These are phyloP conservation scores for Isichthys henryi DNA, from an alignment of 2,113 vertebrate species.

Conservation along the genomic window DNA sequence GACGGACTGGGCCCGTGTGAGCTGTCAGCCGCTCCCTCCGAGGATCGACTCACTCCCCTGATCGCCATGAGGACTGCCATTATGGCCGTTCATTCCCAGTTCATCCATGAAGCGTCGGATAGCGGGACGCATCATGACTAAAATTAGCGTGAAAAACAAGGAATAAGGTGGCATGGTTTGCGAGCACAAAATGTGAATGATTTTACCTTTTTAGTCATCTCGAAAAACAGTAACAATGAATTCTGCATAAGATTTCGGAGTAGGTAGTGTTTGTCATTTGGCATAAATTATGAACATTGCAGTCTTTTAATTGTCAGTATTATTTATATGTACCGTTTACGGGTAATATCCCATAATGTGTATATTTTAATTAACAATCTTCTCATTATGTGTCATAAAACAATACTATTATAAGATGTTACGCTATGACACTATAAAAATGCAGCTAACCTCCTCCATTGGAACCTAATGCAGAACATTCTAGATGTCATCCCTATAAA, in stretches of 20 bases:
- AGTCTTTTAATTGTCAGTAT: not conserved
- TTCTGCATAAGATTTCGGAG: not conserved
- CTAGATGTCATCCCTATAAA: not conserved
- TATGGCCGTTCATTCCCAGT: not conserved
- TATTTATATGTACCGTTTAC: not conserved
- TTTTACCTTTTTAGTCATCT: not conserved
- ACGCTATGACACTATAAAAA: not conserved
- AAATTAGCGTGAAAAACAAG: not conserved
- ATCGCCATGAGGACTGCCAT: not conserved
- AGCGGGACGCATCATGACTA: not conserved
- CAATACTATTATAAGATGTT: not conserved
- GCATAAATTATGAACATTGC: not conserved
- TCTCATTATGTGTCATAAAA: not conserved
- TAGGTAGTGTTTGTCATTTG: not conserved
- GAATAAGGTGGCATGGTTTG: not conserved
- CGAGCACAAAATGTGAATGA: not conserved
- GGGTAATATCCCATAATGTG: not conserved
- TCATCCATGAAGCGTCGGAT: not conserved
- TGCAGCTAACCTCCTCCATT: not conserved
- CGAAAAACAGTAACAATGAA: not conserved
- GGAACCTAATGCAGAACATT: not conserved
- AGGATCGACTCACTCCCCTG: not conserved
- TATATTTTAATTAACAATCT: not conserved
- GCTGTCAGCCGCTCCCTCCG: not conserved
- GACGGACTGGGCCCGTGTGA: not conserved